Evolutionary conservation across 1,140 invertebrate species (phyloP).

Genomic region (Bombus difficillimus): DNA sequence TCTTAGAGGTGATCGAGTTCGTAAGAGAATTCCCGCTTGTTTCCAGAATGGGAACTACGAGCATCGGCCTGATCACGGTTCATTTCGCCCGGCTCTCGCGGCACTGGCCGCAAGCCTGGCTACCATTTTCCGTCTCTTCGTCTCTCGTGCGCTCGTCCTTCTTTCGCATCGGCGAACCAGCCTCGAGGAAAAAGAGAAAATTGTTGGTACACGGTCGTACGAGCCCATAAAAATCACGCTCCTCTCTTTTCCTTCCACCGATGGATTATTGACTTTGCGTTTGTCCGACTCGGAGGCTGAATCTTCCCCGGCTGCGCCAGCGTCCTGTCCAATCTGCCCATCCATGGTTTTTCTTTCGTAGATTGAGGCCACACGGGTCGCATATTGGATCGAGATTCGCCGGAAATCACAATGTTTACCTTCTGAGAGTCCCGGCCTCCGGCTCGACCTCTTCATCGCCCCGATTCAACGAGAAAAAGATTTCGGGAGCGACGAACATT

Average conservation of each 20-base stretch:
- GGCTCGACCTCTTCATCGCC: constrained; percentile 10
- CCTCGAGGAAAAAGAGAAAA: constrained; percentile 54
- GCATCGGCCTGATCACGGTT: constrained; percentile 64
- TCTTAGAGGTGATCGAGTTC: constrained; percentile 16
- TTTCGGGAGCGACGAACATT: too few species aligned
- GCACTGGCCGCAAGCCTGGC: constrained; percentile 5
- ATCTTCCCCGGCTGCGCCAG: neutral
- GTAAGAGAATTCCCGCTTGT: constrained; percentile 51
- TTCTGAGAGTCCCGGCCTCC: neutral
- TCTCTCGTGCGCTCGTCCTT: neutral
- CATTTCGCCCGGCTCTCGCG: constrained; percentile 58
- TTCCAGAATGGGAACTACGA: constrained; percentile 53
- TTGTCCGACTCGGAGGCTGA: constrained; percentile 19
- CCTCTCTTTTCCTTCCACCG: neutral
- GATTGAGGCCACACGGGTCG: constrained; percentile 39
- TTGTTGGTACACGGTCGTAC: constrained; percentile 58
- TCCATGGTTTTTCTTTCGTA: constrained; percentile 39
- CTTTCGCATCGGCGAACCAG: neutral
- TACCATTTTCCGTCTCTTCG: constrained; percentile 1
- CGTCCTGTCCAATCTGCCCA: constrained; percentile 23
- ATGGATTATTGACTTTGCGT: constrained; percentile 61
- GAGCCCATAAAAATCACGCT: constrained; percentile 70
- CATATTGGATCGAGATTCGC: constrained; percentile 45
- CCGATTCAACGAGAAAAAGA: neutral
- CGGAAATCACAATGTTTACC: constrained; percentile 46